Conservation (phyloP, 2,797 vertebrate species). For the Dipus sagitta region DNA sequence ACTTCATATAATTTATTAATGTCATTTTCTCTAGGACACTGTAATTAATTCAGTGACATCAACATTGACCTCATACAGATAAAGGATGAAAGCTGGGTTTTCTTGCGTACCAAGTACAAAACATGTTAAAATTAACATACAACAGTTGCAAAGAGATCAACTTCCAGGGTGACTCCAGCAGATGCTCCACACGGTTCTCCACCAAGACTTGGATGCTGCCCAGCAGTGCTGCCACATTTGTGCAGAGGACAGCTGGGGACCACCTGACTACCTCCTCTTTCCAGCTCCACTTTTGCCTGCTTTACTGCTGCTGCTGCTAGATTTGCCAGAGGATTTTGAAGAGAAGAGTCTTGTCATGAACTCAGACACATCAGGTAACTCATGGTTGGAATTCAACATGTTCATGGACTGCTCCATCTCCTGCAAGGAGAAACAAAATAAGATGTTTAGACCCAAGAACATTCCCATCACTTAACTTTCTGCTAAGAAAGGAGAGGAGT, state of each 20-base stretch:
- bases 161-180: constrained; percentile 83
- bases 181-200: constrained; percentile 84
- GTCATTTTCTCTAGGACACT: constrained; percentile 87
- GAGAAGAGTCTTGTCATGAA: constrained; percentile 99
- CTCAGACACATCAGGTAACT: constrained; percentile 98
- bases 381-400: constrained; percentile 99
- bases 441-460: background rate
- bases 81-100: constrained; percentile 84
- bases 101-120: constrained; percentile 86
- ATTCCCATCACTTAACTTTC: background rate
- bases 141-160: constrained; percentile 81
- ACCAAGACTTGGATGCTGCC: constrained; percentile 81
- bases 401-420: constrained; percentile 99
- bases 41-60: constrained; percentile 86
- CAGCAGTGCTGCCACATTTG: constrained; percentile 69
- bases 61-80: constrained; percentile 85
- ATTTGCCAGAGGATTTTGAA: constrained; percentile 97
- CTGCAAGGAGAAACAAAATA: constrained; percentile 85
- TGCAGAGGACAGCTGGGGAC: constrained; percentile 80
- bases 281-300: constrained; percentile 93
- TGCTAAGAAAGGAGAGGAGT: background rate
- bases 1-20: constrained; percentile 87
- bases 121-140: constrained; percentile 84
- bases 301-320: constrained; percentile 93
- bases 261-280: constrained; percentile 96